These are phyloP conservation scores for Rattus rattus DNA, from an alignment of 2,113 vertebrate genomes.

Conservation along the genomic window DNA sequence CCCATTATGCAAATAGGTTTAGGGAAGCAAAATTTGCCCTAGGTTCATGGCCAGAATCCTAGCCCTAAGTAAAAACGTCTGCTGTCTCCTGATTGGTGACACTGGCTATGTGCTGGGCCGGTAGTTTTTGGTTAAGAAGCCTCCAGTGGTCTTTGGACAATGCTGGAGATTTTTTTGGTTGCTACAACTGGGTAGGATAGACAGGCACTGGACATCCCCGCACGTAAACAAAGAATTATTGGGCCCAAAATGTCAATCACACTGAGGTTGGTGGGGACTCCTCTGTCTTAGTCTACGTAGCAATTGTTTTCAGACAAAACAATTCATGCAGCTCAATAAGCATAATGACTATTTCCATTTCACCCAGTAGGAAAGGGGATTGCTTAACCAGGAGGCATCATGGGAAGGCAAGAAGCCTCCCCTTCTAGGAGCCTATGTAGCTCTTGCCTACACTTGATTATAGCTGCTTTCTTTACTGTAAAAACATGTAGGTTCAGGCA, in stretches of 20 bases:
- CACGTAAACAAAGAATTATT: neutral
- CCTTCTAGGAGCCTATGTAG: neutral
- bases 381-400: neutral
- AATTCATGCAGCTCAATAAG: neutral
- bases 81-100: neutral
- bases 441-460: neutral
- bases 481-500: neutral
- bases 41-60: neutral
- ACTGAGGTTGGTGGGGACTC: neutral
- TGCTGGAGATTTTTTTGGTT: neutral
- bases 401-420: neutral
- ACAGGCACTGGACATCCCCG: neutral
- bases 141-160: neutral
- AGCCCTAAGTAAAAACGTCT: neutral
- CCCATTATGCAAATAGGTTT: neutral
- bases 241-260: neutral
- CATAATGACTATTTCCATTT: neutral
- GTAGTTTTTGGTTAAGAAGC: neutral
- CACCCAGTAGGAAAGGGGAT: neutral
- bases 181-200: neutral
- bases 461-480: slow-evolving; percentile 10
- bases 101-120: neutral
- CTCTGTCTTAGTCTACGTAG: neutral
- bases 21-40: neutral
- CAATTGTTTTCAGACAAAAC: slow-evolving; percentile 15